Conservation (phyloP, 2,797 vertebrate species). For the Eospalax fontanierii region DNA sequence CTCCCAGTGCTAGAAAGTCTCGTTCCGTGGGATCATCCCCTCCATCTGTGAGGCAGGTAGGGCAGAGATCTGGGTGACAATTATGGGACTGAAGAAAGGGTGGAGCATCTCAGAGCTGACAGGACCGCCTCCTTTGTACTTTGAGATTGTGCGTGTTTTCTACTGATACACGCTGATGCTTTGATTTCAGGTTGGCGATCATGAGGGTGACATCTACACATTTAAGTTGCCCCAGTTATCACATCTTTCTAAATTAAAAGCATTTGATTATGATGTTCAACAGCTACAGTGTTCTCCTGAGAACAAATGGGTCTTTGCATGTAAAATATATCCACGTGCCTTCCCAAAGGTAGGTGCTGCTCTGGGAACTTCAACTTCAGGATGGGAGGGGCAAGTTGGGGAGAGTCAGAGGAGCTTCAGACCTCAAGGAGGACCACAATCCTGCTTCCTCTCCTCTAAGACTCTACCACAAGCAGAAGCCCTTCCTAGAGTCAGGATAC, state of each 20-base stretch:
- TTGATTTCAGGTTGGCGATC: not conserved
- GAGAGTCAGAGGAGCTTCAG: not conserved
- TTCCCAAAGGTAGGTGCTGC: conserved; percentile 56
- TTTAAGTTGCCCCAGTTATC: conserved; percentile 39
- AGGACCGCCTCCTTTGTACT: not conserved
- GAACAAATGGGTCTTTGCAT: conserved; percentile 41
- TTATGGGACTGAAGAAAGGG: not conserved
- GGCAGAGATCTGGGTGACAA: not conserved
- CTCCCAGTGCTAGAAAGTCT: too few species aligned
- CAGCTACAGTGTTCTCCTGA: conserved; percentile 35
- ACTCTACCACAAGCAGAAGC: not conserved
- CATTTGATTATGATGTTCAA: not conserved
- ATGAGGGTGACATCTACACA: not conserved
- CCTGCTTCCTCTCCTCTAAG: not conserved
- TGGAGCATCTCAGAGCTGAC: not conserved
- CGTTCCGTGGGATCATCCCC: not conserved
- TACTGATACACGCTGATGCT: not conserved
- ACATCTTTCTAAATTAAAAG: not conserved
- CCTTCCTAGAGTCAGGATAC: not conserved
- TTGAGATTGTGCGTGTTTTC: not conserved
- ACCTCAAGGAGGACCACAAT: not conserved
- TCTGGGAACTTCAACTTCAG: not conserved
- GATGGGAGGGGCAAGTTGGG: not conserved
- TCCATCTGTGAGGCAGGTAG: not conserved
- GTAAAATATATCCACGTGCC: not conserved